Base-by-base conservation (phyloP, 2,888 invertebrate genomes). In the Coenonympha glycerion region DNA sequence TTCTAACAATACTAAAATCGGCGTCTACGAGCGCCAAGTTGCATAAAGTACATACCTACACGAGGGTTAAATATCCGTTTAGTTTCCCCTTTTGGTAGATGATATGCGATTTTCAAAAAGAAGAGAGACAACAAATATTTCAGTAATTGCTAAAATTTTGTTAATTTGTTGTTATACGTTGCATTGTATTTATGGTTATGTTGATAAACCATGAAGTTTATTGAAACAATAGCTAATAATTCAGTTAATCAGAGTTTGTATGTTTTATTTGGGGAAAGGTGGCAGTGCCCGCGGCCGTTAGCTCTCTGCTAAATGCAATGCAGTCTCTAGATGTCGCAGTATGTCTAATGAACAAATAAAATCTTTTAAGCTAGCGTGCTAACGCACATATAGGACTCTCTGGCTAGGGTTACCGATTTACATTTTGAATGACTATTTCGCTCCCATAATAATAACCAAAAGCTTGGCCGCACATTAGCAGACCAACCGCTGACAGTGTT, bases 221-320 rank as follows among this genome's bases (percentile, higher is more conserved):
- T n/a, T n/a, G n/a, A n/a, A n/a, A n/a, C n/a, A n/a, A n/a, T n/a
- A n/a, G 50, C 46, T 56, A 53, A 56, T 53, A 47, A 45, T 46
- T 50, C 47, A 47, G 42, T 53, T 55, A 55, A 55, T 55, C 49
- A 57, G 46, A 49, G 52, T 56, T 55, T 59, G 56, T 60, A 55
- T 81, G 79, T 84, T 83, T 82, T 78, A 81, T 83, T 79, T 78
- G 78, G 79, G 80, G 76, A 90, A 90, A 90, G 89, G 90, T 91
- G 84, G 90, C 91, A 87, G 90, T 91, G 86, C 92, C 92, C 83
- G 90, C 90, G 82, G 91, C 91, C 85, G 90, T 92, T 89, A 91
- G 91, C 87, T 90, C 92, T 87, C 91, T 92, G 89, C 90, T 92
- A 90, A 91, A 91, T 88, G 90, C 92, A 84, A 90, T 90, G 83